These are phyloP conservation scores for Andrena bicolor DNA, from an alignment of 2,888 invertebrate species.

Conservation along the genomic window DNA sequence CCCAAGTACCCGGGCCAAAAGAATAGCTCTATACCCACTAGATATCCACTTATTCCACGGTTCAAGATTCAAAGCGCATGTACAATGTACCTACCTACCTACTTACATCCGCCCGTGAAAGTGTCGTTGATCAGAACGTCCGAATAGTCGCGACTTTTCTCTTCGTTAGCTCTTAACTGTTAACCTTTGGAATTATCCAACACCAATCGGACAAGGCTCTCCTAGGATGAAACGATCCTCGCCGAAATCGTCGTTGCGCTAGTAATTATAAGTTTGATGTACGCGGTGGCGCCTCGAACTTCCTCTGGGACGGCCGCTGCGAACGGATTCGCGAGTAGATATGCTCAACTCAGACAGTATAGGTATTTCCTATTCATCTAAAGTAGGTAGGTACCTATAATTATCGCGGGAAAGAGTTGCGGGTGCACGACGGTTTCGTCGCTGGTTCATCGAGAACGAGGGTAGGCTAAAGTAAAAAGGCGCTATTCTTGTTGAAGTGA, in stretches of 20 bases:
- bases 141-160: too few species aligned
- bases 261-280: conserved; percentile 76
- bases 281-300: conserved; percentile 74
- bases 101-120: too few species aligned
- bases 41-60: too few species aligned
- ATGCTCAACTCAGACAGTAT: too few species aligned
- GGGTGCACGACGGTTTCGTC: not conserved
- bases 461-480: not conserved
- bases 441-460: not conserved
- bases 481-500: not conserved
- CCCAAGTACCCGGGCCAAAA: too few species aligned
- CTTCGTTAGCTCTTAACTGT: not conserved
- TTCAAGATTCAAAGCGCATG: too few species aligned
- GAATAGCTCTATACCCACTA: too few species aligned
- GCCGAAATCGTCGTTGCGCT: conserved; percentile 67
- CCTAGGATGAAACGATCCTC: conserved; percentile 17
- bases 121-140: too few species aligned
- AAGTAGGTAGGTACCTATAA: not conserved
- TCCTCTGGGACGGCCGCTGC: conserved; percentile 36
- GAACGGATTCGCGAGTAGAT: not conserved
- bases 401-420: not conserved
- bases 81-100: too few species aligned
- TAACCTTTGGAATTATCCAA: not conserved
- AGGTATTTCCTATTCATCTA: too few species aligned
- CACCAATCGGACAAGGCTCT: not conserved